Evolutionary conservation across 1,140 invertebrate species (phyloP).

Genomic region (Formica selysi): DNA sequence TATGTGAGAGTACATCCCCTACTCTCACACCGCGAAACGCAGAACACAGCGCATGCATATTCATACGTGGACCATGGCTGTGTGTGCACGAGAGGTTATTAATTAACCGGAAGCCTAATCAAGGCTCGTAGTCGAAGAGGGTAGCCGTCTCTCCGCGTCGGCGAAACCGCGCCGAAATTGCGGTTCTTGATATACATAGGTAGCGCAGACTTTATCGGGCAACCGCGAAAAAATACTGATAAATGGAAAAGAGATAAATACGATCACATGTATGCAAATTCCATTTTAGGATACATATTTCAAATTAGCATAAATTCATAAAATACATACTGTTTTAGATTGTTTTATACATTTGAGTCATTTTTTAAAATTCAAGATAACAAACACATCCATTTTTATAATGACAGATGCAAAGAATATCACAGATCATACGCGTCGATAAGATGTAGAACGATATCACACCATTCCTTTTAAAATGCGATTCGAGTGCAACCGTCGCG

Average conservation of each 20-base stretch:
- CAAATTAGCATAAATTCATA: background rate
- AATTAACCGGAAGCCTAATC: slow-evolving; percentile 87
- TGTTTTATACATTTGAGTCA: background rate
- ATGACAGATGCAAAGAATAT: background rate
- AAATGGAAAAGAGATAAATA: background rate
- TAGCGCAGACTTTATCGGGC: slow-evolving; percentile 71
- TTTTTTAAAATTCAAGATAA: slow-evolving; percentile 1
- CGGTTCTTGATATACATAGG: slow-evolving; percentile 69
- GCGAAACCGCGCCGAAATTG: slow-evolving; percentile 76
- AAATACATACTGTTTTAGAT: background rate
- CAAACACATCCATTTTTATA: background rate
- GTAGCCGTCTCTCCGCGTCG: slow-evolving; percentile 76
- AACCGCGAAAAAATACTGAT: slow-evolving; percentile 64
- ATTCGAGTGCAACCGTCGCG: slow-evolving; percentile 74
- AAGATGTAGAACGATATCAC: slow-evolving; percentile 34
- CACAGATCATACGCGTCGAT: background rate
- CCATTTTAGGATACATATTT: background rate
- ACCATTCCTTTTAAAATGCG: slow-evolving; percentile 69
- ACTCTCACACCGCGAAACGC: slow-evolving; percentile 81
- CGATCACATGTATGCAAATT: background rate
- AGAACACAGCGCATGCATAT: slow-evolving; percentile 85
- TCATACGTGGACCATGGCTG: slow-evolving; percentile 82
- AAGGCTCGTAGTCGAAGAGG: slow-evolving; percentile 84
- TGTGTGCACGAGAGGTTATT: slow-evolving; percentile 86
- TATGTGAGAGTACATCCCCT: slow-evolving; percentile 65